phyloP scores from a whole-genome alignment of 2,113 vertebrate species.

The Perognathus longimembris region DNA sequence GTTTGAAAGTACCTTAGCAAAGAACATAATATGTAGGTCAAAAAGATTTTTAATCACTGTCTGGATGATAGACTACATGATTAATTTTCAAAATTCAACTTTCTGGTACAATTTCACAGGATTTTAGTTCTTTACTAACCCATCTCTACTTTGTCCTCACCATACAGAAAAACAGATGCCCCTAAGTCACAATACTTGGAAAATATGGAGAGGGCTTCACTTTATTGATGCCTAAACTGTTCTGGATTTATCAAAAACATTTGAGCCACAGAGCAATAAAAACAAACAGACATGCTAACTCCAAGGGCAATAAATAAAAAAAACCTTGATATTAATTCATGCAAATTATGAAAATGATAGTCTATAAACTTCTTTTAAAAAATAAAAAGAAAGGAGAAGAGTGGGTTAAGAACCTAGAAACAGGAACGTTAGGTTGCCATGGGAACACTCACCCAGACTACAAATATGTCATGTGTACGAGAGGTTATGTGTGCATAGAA shows the following conservation, averaged over 20 bases:
- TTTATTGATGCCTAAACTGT: background rate
- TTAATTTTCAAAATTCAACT: constrained; percentile 3
- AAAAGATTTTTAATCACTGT: background rate
- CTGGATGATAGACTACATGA: background rate
- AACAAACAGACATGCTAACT: background rate
- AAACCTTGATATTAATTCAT: constrained; percentile 15
- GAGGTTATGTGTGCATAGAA: background rate
- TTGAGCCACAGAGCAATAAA: background rate
- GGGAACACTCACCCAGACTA: constrained; percentile 60
- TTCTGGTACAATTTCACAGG: background rate
- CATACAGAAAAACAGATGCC: background rate
- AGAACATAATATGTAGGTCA: background rate
- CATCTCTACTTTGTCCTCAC: background rate
- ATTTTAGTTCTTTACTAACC: background rate
- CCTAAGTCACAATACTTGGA: background rate
- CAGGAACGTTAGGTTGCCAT: constrained; percentile 65
- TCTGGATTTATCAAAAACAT: background rate
- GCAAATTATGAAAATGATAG: constrained; percentile 26
- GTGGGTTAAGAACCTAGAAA: constrained; percentile 43
- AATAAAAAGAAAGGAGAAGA: constrained; percentile 22
- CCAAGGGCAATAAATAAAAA: background rate
- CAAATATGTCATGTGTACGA: constrained; percentile 3
- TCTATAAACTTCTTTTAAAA: constrained; percentile 33
- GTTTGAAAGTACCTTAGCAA: constrained; percentile 25
- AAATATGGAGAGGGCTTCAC: background rate